Evolutionary conservation across 2,113 vertebrate species (phyloP).

Genomic region (Dasyornis broadbenti): DNA sequence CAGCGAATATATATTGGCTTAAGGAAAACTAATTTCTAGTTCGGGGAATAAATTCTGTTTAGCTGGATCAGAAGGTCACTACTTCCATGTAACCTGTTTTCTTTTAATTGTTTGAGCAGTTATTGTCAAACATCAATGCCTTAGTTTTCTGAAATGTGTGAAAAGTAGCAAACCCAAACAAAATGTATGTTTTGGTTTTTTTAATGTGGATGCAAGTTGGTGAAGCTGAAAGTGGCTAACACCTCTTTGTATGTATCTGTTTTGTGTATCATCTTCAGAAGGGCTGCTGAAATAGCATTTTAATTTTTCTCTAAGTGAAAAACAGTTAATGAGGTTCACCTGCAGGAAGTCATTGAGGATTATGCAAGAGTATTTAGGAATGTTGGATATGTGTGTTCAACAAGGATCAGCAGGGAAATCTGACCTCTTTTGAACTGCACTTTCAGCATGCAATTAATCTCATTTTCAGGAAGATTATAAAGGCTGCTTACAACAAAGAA

Average conservation of each 20-base stretch:
- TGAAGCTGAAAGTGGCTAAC: background rate
- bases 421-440: background rate
- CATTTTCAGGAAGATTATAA: background rate
- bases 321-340: background rate
- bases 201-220: accelerated
- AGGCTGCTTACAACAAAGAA: background rate
- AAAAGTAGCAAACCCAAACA: background rate
- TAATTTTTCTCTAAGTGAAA: background rate
- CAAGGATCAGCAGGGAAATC: background rate
- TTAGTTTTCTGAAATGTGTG: background rate
- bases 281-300: background rate
- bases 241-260: background rate
- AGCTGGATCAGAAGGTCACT: background rate
- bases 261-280: background rate
- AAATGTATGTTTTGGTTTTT: background rate
- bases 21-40: background rate
- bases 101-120: background rate
- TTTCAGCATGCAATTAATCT: background rate
- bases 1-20: background rate
- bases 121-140: background rate
- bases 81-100: background rate
- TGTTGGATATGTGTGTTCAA: background rate
- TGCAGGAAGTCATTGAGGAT: background rate
- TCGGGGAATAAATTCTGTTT: background rate
- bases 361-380: background rate